Evolutionary conservation across 2,888 invertebrate species (phyloP), one percentile per base, ranked within the genome.

Genomic region (Polyploca ridens): DNA sequence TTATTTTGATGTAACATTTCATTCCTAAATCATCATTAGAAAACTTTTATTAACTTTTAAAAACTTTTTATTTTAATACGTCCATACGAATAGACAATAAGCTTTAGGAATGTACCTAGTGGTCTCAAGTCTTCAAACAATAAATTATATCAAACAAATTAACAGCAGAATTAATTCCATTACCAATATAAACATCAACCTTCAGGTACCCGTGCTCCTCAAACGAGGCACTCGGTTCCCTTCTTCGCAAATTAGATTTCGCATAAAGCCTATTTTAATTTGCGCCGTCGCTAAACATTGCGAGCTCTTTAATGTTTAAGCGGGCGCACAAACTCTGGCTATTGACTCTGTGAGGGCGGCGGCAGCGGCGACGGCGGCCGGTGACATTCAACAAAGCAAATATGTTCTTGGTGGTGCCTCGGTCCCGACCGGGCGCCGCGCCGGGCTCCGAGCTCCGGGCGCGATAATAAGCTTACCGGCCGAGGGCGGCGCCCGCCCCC

Each of bases 211-310:
- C 73, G 79, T 78, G 78, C 84, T 88, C 79, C 81, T 85, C 88
- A 86, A 88, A 85, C 88, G 87, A 82, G 81, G 75, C 85, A 81
- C 82, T 78, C 83, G 79, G 83, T 85, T 83, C 89, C 87, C 86
- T 88, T 84, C 90, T 93, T 90, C 86, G 84, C 87, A 93, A 94
- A 93, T 94, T 92, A 91, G 91, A 93, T 94, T 93, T 92, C 85
- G 87, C 85, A 91, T 91, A 91, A 91, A 93, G 91, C 92, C 93
- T 93, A 90, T 92, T 93, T 93, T 93, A 93, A 94, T 94, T 93
- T 92, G 92, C 88, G 85, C 86, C 88, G 86, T 89, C 87, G 87
- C 88, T 91, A 92, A 91, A 93, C 90, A 92, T 86, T 88, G 89
- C 83, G 82, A 87, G 86, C 88, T 90, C 86, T 90, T 91, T 89